These are phyloP conservation scores for Oligia strigilis DNA, from an alignment of 2,888 invertebrate species.

Conservation along the genomic window DNA sequence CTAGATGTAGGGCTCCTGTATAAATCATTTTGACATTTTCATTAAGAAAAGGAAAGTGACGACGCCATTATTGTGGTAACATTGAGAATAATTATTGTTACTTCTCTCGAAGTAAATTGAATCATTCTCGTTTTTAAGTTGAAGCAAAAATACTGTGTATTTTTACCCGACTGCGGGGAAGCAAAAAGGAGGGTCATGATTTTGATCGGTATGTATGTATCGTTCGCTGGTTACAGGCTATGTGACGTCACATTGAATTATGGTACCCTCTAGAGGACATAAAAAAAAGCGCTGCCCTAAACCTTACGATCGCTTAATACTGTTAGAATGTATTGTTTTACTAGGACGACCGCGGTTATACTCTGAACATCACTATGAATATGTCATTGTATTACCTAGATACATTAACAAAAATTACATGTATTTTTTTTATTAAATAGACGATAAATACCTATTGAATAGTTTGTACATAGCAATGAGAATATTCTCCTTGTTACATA, in stretches of 20 bases:
- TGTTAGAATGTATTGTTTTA: not conserved
- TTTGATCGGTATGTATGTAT: not conserved
- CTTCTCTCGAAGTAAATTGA: conserved; percentile 4
- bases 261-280: not conserved
- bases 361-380: not conserved
- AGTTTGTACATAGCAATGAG: too few species aligned
- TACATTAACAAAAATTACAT: too few species aligned
- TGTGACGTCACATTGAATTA: not conserved
- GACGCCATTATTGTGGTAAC: conserved; percentile 30
- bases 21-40: conserved; percentile 54
- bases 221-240: not conserved
- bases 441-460: too few species aligned
- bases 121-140: not conserved
- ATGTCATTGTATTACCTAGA: too few species aligned
- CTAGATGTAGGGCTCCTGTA: conserved; percentile 43
- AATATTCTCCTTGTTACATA: too few species aligned
- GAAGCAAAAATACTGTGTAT: not conserved
- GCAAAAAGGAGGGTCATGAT: not conserved
- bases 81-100: conserved; percentile 23
- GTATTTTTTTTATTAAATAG: too few species aligned
- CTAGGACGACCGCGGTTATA: not conserved
- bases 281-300: not conserved
- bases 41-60: conserved; percentile 41
- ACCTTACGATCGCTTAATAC: not conserved
- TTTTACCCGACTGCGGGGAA: not conserved